A percentile compares a stretch with the other conserved stretches of the same genome.
Conservation (phyloP, 2,888 invertebrate species). For the Lucinisca nassula region DNA sequence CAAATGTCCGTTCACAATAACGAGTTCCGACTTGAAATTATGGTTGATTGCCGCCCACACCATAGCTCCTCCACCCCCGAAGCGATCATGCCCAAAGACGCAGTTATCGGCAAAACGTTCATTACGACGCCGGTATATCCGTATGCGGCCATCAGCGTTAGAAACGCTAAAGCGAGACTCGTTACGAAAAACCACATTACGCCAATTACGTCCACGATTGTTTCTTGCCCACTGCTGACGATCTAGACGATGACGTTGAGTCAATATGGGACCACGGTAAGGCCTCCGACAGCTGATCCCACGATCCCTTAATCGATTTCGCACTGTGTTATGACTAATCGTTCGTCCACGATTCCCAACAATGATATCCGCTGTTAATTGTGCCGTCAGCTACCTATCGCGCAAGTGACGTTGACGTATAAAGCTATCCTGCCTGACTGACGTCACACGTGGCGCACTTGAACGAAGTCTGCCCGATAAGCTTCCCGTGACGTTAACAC, state of each 20-base stretch:
- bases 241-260: background rate
- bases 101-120: constrained; percentile 35
- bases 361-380: too few relatives aligned
- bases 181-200: background rate
- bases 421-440: too few relatives aligned
- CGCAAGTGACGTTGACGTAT: too few relatives aligned
- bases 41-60: constrained; percentile 31
- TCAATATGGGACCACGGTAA: background rate
- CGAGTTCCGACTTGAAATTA: too few relatives aligned
- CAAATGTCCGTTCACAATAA: background rate
- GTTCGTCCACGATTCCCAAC: too few relatives aligned
- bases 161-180: constrained; percentile 24
- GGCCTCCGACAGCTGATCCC: background rate
- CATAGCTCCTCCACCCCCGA: constrained; percentile 18
- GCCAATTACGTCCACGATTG: background rate
- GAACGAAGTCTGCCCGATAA: too few relatives aligned
- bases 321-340: too few relatives aligned
- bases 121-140: constrained; percentile 32
- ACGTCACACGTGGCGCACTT: too few relatives aligned
- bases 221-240: background rate
- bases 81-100: constrained; percentile 27
- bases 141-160: constrained; percentile 29
- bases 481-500: too few relatives aligned
- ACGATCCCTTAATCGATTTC: background rate
- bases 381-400: too few relatives aligned